Percentiles rank a stretch among this genome's conserved stretches.
Conservation (phyloP, 2,113 vertebrate species). For the Puntigrus tetrazona region DNA sequence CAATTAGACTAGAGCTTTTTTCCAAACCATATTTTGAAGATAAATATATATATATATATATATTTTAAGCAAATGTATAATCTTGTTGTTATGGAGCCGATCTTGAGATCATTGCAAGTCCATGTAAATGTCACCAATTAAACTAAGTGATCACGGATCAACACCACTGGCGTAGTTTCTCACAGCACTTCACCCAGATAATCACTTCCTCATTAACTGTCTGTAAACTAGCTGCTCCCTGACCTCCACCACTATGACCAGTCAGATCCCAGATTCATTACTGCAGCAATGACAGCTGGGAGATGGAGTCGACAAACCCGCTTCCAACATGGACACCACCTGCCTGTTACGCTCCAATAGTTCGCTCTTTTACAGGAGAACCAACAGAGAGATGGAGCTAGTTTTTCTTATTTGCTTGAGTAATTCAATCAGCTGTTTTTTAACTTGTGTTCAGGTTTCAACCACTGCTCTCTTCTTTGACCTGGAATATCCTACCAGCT, state of each 20-base stretch:
- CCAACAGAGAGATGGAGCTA: background rate
- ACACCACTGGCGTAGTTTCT: background rate
- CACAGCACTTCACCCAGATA: slow-evolving; percentile 47
- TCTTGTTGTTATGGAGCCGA: background rate
- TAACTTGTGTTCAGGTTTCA: slow-evolving; percentile 39
- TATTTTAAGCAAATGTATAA: background rate
- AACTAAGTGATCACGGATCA: background rate
- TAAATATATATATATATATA: no score
- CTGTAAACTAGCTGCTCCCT: slow-evolving; percentile 40
- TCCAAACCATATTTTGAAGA: no score
- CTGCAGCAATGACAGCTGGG: slow-evolving; percentile 57
- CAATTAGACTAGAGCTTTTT: background rate
- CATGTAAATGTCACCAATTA: background rate
- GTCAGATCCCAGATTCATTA: slow-evolving; percentile 55
- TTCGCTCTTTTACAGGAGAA: background rate
- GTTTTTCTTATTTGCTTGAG: slow-evolving; percentile 50
- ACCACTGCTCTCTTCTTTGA: slow-evolving; percentile 38
- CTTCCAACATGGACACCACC: slow-evolving; percentile 55
- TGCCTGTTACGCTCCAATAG: slow-evolving; percentile 43
- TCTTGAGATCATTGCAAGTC: background rate
- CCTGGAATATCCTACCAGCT: slow-evolving; percentile 54
- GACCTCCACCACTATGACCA: slow-evolving; percentile 37
- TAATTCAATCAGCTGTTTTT: slow-evolving; percentile 53
- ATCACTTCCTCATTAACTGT: slow-evolving; percentile 50
- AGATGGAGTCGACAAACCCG: slow-evolving; percentile 48